These are phyloP conservation scores for Meta bourneti DNA, from an alignment of 2,888 invertebrate species.

Conservation along the genomic window DNA sequence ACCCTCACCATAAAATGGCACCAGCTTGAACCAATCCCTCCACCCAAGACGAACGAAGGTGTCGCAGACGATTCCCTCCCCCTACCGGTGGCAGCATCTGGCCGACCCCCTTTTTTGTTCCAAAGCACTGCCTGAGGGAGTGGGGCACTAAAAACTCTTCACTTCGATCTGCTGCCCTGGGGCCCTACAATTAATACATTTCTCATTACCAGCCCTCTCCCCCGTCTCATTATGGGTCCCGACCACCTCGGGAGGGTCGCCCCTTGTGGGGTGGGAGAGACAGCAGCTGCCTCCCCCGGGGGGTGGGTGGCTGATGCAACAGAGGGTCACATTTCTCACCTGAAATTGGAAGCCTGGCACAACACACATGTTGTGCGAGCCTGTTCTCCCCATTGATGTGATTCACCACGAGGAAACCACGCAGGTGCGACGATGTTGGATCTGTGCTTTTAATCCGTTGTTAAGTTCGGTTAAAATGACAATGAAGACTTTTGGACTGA, in stretches of 20 bases:
- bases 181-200: slow-evolving; percentile 73
- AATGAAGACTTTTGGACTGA: neutral
- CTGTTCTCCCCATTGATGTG: too few relatives aligned
- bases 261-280: slow-evolving; percentile 43
- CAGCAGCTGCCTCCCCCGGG: slow-evolving; percentile 46
- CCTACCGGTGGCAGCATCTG: slow-evolving; percentile 40
- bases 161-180: slow-evolving; percentile 39
- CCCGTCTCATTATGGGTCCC: slow-evolving; percentile 67
- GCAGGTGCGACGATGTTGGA: neutral
- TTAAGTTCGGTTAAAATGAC: neutral
- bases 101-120: slow-evolving; percentile 11
- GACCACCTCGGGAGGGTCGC: neutral
- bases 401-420: neutral
- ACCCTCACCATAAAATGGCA: neutral
- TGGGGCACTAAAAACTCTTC: slow-evolving; percentile 40
- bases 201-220: slow-evolving; percentile 66
- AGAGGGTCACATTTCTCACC: slow-evolving; percentile 74
- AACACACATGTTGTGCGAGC: slow-evolving; percentile 58
- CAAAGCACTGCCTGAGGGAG: neutral
- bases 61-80: neutral
- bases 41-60: slow-evolving; percentile 14
- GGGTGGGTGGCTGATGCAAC: slow-evolving; percentile 57
- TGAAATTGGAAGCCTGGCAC: slow-evolving; percentile 70
- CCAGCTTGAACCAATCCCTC: neutral
- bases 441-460: too few relatives aligned